Conservation (phyloP, 92 coral and sea anemone genomes). For the Umimayanthus kanabou region DNA sequence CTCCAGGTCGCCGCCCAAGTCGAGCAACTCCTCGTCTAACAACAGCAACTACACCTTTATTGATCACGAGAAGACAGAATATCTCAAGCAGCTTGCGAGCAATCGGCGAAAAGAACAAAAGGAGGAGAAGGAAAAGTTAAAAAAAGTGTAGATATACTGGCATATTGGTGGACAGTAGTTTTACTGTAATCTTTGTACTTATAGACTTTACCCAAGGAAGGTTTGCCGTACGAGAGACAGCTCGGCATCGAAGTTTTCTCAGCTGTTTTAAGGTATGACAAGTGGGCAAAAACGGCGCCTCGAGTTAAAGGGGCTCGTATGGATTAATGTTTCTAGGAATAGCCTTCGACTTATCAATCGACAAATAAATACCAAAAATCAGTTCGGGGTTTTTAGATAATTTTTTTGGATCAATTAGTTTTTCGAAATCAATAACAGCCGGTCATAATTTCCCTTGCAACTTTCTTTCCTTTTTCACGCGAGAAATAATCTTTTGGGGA, state of each 20-base stretch:
- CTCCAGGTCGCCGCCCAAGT: constrained; percentile 51
- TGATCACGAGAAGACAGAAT: constrained; percentile 76
- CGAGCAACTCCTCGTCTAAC: constrained; percentile 37
- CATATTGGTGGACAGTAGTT: neutral
- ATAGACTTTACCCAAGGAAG: neutral
- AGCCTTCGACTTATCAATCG: neutral
- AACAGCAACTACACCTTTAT: constrained; percentile 83
- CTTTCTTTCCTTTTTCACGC: too few species aligned
- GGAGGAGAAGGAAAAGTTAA: constrained; percentile 11
- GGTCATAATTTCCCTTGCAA: too few species aligned
- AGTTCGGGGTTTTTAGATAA: too few species aligned
- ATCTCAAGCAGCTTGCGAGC: constrained; percentile 76
- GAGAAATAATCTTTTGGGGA: too few species aligned
- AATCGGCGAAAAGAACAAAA: constrained; percentile 36
- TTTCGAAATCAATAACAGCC: too few species aligned
- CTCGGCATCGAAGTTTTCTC: neutral
- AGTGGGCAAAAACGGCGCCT: neutral
- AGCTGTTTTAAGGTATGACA: neutral
- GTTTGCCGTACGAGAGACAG: neutral
- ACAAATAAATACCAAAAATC: too few species aligned
- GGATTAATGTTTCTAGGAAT: neutral
- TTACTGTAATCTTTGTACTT: constrained; percentile 2
- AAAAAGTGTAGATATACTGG: neutral
- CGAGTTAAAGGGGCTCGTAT: neutral
- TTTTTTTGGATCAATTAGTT: too few species aligned